Base-by-base conservation (phyloP, 1,140 invertebrate species). In the Drosophila elegans region DNA sequence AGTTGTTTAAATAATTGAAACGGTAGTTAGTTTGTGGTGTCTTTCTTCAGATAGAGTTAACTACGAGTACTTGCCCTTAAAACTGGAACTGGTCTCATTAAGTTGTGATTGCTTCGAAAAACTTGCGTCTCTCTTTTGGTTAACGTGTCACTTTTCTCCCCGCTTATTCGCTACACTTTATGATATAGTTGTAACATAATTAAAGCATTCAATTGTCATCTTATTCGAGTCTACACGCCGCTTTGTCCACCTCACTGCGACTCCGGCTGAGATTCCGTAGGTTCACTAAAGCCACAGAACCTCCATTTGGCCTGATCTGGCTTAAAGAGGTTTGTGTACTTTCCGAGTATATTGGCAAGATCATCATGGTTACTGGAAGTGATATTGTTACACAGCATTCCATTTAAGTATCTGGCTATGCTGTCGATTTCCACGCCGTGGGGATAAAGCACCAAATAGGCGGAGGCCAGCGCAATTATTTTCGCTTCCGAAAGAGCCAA, bases 391-490 rank as follows among this genome's bases (percentile, higher is more conserved):
- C 55, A 51, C 9, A 89, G 66, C 61, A 96, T 93, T 93, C 96
- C 96, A 90, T 95, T 95, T 52, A 97, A 94, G 92, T 97, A 97
- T 4, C 95, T 97, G 95, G 96, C 96, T 75, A 98, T 95, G 85
- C 97, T 96, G 91, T 97, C 96, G 3, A 97, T 94, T 61, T 96
- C 96, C 2, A 97, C 96, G 44, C 97, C 97, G 89, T 96, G 96
- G 0, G 97, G 97, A 93, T 98, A 97, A 45, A 98, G 96, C 90
- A 97, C 96, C 34, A 98, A 94, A 93, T 97, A 98, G 39, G 96
- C 96, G 13, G 96, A 95, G 49, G 97, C 95, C 41, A 98, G 93
- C 68, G 96, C 96, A 69, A 96, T 95, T n/a, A 96, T 91, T 84
- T 95, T 95, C 1, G 95, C 95, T 80, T 96, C 95, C 49, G 93